phyloP scores from a whole-genome alignment of 2,113 vertebrate species.

The Callospermophilus lateralis region DNA sequence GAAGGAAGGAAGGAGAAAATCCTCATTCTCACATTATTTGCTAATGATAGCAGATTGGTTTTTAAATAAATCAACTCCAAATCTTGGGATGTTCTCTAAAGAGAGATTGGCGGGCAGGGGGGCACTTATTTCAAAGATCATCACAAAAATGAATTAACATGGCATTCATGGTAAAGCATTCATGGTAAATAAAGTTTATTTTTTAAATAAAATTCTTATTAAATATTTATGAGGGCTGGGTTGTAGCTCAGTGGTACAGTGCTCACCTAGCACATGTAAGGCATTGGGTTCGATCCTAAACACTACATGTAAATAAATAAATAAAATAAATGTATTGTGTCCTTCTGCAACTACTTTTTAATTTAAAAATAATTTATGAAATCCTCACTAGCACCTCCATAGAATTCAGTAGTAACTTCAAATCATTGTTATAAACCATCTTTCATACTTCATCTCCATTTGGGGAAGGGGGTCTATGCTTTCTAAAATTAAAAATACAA shows the following conservation, averaged over 20 bases:
- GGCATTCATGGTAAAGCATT: background rate
- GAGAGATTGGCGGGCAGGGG: background rate
- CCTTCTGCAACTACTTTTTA: too few relatives aligned
- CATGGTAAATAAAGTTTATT: constrained; percentile 35
- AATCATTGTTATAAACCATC: background rate
- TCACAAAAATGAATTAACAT: background rate
- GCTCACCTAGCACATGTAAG: too few relatives aligned
- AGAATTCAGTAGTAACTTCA: constrained; percentile 15
- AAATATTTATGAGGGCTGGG: constrained; percentile 8
- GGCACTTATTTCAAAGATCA: background rate
- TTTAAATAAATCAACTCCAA: constrained; percentile 4
- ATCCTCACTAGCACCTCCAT: background rate
- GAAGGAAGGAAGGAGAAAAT: background rate
- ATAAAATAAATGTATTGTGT: too few relatives aligned
- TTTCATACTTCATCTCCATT: background rate
- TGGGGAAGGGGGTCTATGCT: background rate
- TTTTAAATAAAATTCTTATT: constrained; percentile 45
- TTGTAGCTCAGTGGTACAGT: too few relatives aligned
- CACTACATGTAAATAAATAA: too few relatives aligned
- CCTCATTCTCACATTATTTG: background rate
- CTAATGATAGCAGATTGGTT: background rate
- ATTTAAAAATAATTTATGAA: background rate
- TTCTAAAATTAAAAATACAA: constrained; percentile 40
- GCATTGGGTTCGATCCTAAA: too few relatives aligned
- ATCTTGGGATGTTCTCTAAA: background rate